Conservation (phyloP, 2,797 vertebrate species). For the Aulostomus chinensis region DNA sequence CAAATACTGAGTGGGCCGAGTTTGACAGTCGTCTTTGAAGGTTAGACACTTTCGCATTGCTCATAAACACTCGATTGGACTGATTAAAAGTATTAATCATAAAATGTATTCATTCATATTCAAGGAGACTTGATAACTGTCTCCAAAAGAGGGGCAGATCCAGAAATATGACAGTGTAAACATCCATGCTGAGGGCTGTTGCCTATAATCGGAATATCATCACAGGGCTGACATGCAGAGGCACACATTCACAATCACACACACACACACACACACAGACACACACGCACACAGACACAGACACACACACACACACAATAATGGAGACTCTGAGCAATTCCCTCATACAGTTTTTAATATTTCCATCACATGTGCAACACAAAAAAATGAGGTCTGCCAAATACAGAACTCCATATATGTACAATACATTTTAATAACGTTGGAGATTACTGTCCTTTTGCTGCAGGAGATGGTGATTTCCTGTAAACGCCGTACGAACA, state of each 20-base stretch:
- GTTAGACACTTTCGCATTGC: too few species aligned
- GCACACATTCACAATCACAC: background rate
- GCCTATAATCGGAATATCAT: too few species aligned
- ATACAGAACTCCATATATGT: slow-evolving; percentile 85
- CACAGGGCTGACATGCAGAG: too few species aligned
- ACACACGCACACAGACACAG: background rate
- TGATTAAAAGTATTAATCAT: too few species aligned
- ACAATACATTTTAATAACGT: slow-evolving; percentile 84
- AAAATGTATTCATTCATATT: too few species aligned
- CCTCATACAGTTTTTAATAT: slow-evolving; percentile 86
- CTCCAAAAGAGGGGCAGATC: too few species aligned
- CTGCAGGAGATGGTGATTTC: slow-evolving; percentile 80
- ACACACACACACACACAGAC: slow-evolving; percentile 12
- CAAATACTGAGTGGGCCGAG: too few species aligned
- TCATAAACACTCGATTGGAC: too few species aligned
- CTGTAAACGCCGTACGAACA: slow-evolving; percentile 80
- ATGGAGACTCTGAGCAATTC: slow-evolving; percentile 53
- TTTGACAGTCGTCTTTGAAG: too few species aligned
- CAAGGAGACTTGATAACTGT: too few species aligned
- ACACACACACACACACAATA: slow-evolving; percentile 15
- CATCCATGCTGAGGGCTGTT: too few species aligned
- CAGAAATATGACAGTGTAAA: too few species aligned
- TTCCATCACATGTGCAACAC: slow-evolving; percentile 88
- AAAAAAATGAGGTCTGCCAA: slow-evolving; percentile 85
- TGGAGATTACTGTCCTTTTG: slow-evolving; percentile 78